Base-by-base conservation (phyloP, 2,888 invertebrate genomes). In the Drosophila affinis region DNA sequence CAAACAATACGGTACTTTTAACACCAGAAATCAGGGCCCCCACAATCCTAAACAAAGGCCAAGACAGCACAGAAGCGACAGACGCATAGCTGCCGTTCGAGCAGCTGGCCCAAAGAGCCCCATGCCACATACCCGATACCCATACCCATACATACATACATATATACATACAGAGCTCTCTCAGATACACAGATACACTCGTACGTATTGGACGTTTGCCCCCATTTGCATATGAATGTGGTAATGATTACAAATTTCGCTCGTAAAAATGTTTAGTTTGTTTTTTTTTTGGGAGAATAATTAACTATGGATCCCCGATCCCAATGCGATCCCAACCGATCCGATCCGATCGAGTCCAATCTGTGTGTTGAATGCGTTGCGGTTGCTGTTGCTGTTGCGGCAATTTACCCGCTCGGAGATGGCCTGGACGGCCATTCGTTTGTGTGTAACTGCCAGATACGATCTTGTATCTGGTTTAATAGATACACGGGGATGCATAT, bases 201-300 rank as follows among this genome's bases (percentile, higher is more conserved):
- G 39, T 24, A 27, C 34, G 48, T 64, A 65, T 63, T 80, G 75
- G 67, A 27, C 67, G 67, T 69, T 32, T 67, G 67, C 67, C 77
- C 71, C 47, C 78, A 85, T 85, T 85, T 87, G 89, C 85, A 85
- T 85, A 85, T 85, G 85, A 85, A 85, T 85, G 85, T 84, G 88
- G 85, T 88, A 85, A 85, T 85, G 88, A 85, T 85, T 85, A 85
- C 85, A 85, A 85, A 88, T 85, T 85, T 88, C 85, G 85, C 88
- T 88, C 88, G 89, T 85, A 85, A 85, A 85, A 85, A 88, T 85
- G 87, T 88, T 88, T 76, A 75, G 78, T 73, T 83, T 74, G 75
- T 62, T 79, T 77, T 70, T 72, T 82, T 76, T 85, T 80, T 51
- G 59, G 69, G 56, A 75, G 78, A 79, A 85, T 83, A 87, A 83